phyloP scores from a whole-genome alignment of 2,797 vertebrate genomes.

The Hephaestus fuliginosus region DNA sequence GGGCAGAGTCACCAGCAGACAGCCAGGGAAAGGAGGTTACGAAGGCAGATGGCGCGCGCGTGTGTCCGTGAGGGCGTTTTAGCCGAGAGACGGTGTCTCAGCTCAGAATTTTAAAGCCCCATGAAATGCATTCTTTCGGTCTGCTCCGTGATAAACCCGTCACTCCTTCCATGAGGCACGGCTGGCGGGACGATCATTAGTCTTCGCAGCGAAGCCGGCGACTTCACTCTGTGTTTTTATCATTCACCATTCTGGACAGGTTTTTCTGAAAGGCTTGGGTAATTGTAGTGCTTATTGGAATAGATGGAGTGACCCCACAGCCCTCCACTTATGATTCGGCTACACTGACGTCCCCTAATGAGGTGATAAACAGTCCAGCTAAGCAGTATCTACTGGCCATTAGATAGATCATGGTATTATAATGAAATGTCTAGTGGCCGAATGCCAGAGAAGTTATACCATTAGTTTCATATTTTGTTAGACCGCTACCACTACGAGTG shows the following conservation, averaged over 20 bases:
- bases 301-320: constrained; percentile 80
- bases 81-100: constrained; percentile 54
- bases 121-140: constrained; percentile 79
- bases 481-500: constrained; percentile 45
- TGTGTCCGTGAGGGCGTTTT: constrained; percentile 59
- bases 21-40: constrained; percentile 62
- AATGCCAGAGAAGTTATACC: constrained; percentile 72
- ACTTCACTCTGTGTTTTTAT: constrained; percentile 79
- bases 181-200: constrained; percentile 81
- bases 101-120: constrained; percentile 76
- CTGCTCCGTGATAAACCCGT: constrained; percentile 84
- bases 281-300: constrained; percentile 82
- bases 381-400: constrained; percentile 80
- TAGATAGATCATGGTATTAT: constrained; percentile 77
- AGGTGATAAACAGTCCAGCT: constrained; percentile 82
- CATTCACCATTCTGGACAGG: constrained; percentile 77
- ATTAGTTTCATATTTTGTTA: constrained; percentile 73
- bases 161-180: constrained; percentile 82
- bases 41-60: constrained; percentile 50
- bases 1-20: constrained; percentile 62
- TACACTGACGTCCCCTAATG: constrained; percentile 77
- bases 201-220: constrained; percentile 72
- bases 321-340: constrained; percentile 73
- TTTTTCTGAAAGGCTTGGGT: constrained; percentile 79
- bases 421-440: constrained; percentile 76